Evolutionary conservation across 2,888 invertebrate species (phyloP).

Genomic region (Chaetogeoica ovagalla): DNA sequence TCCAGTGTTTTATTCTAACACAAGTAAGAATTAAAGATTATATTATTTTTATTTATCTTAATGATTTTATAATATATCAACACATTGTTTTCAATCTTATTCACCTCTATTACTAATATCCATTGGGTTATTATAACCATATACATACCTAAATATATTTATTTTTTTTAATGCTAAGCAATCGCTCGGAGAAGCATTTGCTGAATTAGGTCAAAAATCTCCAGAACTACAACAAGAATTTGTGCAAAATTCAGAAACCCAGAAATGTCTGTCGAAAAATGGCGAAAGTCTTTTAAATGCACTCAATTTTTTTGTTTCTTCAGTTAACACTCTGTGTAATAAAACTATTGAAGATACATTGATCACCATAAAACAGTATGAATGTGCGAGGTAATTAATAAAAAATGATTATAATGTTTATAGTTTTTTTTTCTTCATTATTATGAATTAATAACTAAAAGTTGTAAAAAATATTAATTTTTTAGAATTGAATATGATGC

Average conservation of each 20-base stretch:
- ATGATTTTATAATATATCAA: not conserved
- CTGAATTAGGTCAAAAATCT: slow-evolving; percentile 93
- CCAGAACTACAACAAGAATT: slow-evolving; percentile 94
- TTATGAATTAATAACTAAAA: not conserved
- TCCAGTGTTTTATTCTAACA: slow-evolving; percentile 82
- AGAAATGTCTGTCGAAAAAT: slow-evolving; percentile 88
- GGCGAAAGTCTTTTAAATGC: slow-evolving; percentile 91
- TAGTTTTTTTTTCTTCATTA: slow-evolving; percentile 56
- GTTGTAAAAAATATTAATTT: slow-evolving; percentile 19
- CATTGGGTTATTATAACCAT: not conserved
- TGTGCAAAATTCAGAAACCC: slow-evolving; percentile 93
- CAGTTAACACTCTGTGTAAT: slow-evolving; percentile 92
- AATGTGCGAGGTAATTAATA: slow-evolving; percentile 66
- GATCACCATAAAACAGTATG: slow-evolving; percentile 75
- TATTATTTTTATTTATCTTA: not conserved
- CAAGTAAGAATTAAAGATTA: slow-evolving; percentile 61
- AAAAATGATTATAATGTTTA: slow-evolving; percentile 57
- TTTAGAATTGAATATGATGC: slow-evolving; percentile 94
- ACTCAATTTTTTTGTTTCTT: slow-evolving; percentile 93
- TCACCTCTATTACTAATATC: not conserved
- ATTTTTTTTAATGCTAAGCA: slow-evolving; percentile 64
- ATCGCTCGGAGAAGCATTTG: slow-evolving; percentile 88
- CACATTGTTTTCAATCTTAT: not conserved
- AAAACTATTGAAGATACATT: slow-evolving; percentile 97
- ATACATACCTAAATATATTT: slow-evolving; percentile 5